Percentiles rank a stretch among this genome's conserved stretches.
Evolutionary conservation across 2,113 vertebrate genomes (phyloP).

Genomic region (Riparia riparia): DNA sequence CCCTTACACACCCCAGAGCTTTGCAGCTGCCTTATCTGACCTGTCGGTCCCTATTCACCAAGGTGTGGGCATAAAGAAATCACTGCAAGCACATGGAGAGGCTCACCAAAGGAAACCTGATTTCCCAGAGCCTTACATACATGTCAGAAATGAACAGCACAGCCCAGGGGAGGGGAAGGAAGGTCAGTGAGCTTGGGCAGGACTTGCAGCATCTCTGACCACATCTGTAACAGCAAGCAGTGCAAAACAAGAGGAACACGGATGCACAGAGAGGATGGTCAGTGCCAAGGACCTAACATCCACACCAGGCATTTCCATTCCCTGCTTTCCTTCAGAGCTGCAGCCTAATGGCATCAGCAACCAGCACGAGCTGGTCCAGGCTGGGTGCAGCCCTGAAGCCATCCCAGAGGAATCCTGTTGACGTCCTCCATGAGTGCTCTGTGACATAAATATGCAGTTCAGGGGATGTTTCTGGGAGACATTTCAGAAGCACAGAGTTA

Average conservation of each 20-base stretch:
- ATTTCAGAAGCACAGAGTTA: neutral
- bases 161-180: neutral
- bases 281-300: neutral
- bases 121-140: neutral
- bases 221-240: neutral
- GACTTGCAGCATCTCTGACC: neutral
- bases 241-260: neutral
- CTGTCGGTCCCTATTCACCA: neutral
- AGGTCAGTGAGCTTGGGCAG: neutral
- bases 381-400: neutral
- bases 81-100: neutral
- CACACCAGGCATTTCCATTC: neutral
- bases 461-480: neutral
- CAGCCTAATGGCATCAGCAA: neutral
- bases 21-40: neutral
- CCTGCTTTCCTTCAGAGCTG: neutral
- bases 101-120: neutral
- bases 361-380: accelerated
- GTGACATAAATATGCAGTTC: neutral
- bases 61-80: neutral
- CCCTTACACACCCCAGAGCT: neutral
- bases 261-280: accelerated
- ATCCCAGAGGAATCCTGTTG: neutral
- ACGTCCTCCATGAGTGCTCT: neutral
- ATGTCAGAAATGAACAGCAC: neutral